Base-by-base conservation (phyloP, 2,113 vertebrate species). In the Hemiprocne comata region DNA sequence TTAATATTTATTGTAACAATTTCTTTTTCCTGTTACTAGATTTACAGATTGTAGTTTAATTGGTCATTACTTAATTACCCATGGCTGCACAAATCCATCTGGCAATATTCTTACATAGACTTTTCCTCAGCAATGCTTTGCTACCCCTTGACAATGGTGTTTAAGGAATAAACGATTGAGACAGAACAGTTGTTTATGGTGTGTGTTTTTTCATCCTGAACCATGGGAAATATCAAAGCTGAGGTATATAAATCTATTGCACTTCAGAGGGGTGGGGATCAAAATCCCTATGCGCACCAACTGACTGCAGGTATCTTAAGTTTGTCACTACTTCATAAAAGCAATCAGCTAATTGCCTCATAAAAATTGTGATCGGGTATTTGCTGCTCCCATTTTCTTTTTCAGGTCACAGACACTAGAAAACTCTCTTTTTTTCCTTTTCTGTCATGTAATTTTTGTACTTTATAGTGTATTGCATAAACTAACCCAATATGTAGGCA, bases 41-140 rank as follows among this genome's bases (percentile, higher is more conserved):
- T 80, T 95, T 97, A 88, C 62, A 94, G 92, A 88, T 90, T 70
- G 65, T 74, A 64, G 94, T 93, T 78, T 90, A 96, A 96, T 95
- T 90, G 78, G 78, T 85, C 93, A 86, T 96, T 97, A 97, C 94
- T 96, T 96, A 97, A 97, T 95, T 94, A 96, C 89, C 72, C 74
- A 69, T 91, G 97, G 95, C 85, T 96, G 54, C 92, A 71, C 50
- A 96, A 48, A 73, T 92, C 88, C 91, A 75, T 94, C 81, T 92
- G 95, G 77, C 90, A 97, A 79, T 72, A 93, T 77, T 88, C 84
- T 85, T 93, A 71, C 15, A 48, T 5, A 95, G 55, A 84, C 69
- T 94, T 86, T 78, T 95, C 89, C 58, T 82, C 88, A 85, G 78
- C 55, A 78, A 74, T 84, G 85, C 76, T 86, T 89, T 93, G 31